A percentile compares a stretch with the other conserved stretches of the same genome.
These are phyloP conservation scores for Holacanthus passer DNA, from an alignment of 2,113 vertebrate species.

Conservation along the genomic window DNA sequence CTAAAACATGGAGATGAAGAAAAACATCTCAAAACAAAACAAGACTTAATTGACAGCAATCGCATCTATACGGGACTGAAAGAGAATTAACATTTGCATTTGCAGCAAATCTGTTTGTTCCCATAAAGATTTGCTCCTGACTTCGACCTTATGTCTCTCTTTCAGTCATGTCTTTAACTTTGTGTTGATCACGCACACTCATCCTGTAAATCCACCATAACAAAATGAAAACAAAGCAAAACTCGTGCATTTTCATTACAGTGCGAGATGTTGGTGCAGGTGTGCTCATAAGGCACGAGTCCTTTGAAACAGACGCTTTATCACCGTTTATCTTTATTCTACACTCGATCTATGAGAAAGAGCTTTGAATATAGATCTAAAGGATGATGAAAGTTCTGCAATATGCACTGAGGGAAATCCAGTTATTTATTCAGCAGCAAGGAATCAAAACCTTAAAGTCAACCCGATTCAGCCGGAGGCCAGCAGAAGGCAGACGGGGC, in stretches of 20 bases:
- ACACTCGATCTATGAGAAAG: conserved; percentile 1
- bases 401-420: not conserved
- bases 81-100: too few relatives aligned
- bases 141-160: too few relatives aligned
- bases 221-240: not conserved
- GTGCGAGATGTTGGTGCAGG: not conserved
- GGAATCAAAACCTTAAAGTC: conserved; percentile 33
- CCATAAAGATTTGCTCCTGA: too few relatives aligned
- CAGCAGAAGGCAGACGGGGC: not conserved
- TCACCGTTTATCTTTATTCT: conserved; percentile 36
- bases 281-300: not conserved
- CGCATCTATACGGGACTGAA: too few relatives aligned
- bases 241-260: not conserved
- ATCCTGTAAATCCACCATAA: not conserved
- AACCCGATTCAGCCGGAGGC: not conserved
- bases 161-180: too few relatives aligned
- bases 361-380: conserved; percentile 43
- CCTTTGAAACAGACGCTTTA: conserved; percentile 4
- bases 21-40: not conserved
- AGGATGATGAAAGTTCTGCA: conserved; percentile 49
- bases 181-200: not conserved
- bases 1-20: not conserved
- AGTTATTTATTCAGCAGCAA: conserved; percentile 39
- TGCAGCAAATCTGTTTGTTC: too few relatives aligned
- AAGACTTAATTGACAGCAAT: not conserved